These are phyloP conservation scores for Popillia japonica DNA, from an alignment of 1,140 invertebrate species.

Conservation along the genomic window DNA sequence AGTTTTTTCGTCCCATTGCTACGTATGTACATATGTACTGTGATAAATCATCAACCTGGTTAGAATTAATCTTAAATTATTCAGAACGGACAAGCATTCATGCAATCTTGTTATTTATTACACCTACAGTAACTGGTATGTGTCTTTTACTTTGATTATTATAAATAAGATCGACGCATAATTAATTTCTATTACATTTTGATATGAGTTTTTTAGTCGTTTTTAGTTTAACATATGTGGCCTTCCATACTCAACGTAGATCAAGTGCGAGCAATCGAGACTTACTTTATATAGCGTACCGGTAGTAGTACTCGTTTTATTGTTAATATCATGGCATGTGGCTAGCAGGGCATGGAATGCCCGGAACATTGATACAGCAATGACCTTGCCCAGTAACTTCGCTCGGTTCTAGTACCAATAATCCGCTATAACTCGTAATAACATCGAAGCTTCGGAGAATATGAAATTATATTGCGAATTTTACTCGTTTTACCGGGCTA, in stretches of 20 bases:
- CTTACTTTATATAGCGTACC: constrained; percentile 22
- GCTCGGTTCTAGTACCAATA: background rate
- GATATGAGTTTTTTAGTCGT: background rate
- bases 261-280: background rate
- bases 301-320: constrained; percentile 22
- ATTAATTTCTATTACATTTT: constrained; percentile 1
- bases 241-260: constrained; percentile 25
- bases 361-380: constrained; percentile 23
- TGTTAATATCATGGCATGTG: constrained; percentile 25
- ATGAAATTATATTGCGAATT: constrained; percentile 8
- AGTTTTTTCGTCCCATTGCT: background rate
- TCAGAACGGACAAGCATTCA: background rate
- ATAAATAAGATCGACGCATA: constrained; percentile 2
- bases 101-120: constrained; percentile 11
- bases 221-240: constrained; percentile 7
- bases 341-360: background rate
- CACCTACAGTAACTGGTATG: background rate
- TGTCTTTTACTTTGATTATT: background rate
- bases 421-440: constrained; percentile 25
- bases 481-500: constrained; percentile 16
- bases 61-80: constrained; percentile 20
- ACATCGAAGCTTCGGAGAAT: constrained; percentile 7
- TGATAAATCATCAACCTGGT: background rate
- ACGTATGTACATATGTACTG: background rate
- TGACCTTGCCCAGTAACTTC: constrained; percentile 12